Evolutionary conservation across 2,113 vertebrate species (phyloP).

Genomic region (Campylomormyrus tamandua): DNA sequence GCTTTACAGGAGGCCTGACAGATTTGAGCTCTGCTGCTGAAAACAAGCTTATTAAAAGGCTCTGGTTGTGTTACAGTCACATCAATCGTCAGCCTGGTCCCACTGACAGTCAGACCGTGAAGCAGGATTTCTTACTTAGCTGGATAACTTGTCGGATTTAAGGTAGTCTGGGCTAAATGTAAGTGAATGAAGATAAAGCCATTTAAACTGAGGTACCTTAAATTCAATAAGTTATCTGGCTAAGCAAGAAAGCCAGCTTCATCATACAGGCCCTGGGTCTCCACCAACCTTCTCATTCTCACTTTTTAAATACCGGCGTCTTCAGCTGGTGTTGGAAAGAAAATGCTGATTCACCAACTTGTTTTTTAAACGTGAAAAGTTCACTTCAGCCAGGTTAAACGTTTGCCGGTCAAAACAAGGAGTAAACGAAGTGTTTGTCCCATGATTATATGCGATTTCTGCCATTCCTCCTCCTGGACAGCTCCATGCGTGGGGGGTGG

Average conservation of each 20-base stretch:
- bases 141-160: not conserved
- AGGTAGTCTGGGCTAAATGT: not conserved
- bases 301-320: not conserved
- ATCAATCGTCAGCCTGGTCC: not conserved
- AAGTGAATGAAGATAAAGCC: not conserved
- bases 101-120: not conserved
- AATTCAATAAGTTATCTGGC: not conserved
- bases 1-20: not conserved
- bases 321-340: not conserved
- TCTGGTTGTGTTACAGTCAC: not conserved
- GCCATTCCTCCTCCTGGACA: slow-evolving; percentile 26
- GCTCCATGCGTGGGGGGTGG: slow-evolving; percentile 23
- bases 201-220: not conserved
- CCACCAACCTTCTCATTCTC: not conserved
- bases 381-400: slow-evolving; percentile 36
- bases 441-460: slow-evolving; percentile 35
- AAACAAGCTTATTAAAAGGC: not conserved
- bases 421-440: slow-evolving; percentile 29
- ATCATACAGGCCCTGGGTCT: not conserved
- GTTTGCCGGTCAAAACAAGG: slow-evolving; percentile 27
- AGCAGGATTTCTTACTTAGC: not conserved
- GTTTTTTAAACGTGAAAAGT: slow-evolving; percentile 21
- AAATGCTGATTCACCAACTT: not conserved
- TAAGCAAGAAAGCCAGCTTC: not conserved
- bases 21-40: not conserved